Conservation (phyloP, 2,888 invertebrate genomes). For the Phortica magna region DNA sequence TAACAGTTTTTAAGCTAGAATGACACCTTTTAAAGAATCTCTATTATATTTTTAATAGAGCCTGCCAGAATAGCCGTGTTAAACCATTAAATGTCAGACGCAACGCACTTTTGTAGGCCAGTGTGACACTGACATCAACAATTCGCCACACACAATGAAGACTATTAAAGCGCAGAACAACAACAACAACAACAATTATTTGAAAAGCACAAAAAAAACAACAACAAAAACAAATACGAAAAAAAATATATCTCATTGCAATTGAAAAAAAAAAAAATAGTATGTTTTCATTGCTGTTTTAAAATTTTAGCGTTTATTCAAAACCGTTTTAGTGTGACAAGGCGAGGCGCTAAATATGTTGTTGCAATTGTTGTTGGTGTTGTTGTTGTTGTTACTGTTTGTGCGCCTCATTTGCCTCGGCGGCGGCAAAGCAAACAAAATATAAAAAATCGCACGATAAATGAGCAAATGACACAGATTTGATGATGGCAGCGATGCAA, state of each 20-base stretch:
- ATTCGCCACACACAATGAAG: neutral
- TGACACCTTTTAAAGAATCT: too few relatives aligned
- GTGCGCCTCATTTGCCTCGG: conserved; percentile 17
- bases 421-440: conserved; percentile 32
- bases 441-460: conserved; percentile 4
- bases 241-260: neutral
- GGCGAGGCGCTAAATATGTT: conserved; percentile 68
- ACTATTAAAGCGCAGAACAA: neutral
- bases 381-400: neutral
- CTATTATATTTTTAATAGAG: too few relatives aligned
- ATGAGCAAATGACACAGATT: conserved; percentile 28
- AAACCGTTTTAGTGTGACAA: conserved; percentile 62
- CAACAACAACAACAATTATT: conserved; percentile 1
- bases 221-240: neutral
- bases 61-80: too few relatives aligned
- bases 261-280: conserved; percentile 1
- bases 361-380: conserved; percentile 3
- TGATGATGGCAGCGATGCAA: neutral
- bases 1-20: too few relatives aligned
- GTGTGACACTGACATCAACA: conserved; percentile 11
- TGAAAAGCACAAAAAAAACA: neutral
- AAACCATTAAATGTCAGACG: neutral
- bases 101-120: neutral
- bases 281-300: neutral
- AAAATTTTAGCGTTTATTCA: neutral